Evolutionary conservation across 2,797 vertebrate species (phyloP), one percentile per base, ranked within the genome.

Genomic region (Falco concolor): DNA sequence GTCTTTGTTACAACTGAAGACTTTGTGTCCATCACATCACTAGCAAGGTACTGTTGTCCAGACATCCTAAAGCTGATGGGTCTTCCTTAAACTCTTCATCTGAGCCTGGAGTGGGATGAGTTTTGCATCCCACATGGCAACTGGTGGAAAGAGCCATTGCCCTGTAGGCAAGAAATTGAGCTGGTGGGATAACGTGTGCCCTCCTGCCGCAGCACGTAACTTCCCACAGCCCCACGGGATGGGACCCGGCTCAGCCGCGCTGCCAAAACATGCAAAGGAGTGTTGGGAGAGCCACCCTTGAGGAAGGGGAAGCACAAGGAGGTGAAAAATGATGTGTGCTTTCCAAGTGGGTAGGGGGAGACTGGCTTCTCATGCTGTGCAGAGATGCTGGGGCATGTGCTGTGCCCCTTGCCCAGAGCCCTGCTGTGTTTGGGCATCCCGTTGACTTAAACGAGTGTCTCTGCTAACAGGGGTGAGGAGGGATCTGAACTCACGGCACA

Each of bases 351-450:
- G 15, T 18, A 42, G 20, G 38, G 38, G 20, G 60, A 75, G 25
- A 13, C 22, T 17, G 40, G 30, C 13, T 91, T 52, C 40, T 80
- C 85, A 16, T 38, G 79, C 85, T 53, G 23, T 21, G 13, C 78
- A 69, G 40, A 65, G 79, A 4, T 57, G 24, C 38, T 69, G 45
- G 61, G 57, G 32, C 40, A 44, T 18, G 42, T 44, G 34, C 34
- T 45, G 36, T 60, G 45, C 3, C 38, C 17, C n/a, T n/a, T 34
- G 10, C 13, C 63, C 17, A 36, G 49, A n/a, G 6, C 17, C 12
- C 36, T 36, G 30, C 44, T 0, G 1, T 1, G 0, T 63, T 40
- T 57, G 65, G 78, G 42, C 20, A 47, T 57, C 17, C 4, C 1
- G 4, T 54, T 52, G 63, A 9, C 85, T 80, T 88, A 45, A 91